Conservation (phyloP, 2,888 invertebrate species). For the Zygothrica quintamaculata region DNA sequence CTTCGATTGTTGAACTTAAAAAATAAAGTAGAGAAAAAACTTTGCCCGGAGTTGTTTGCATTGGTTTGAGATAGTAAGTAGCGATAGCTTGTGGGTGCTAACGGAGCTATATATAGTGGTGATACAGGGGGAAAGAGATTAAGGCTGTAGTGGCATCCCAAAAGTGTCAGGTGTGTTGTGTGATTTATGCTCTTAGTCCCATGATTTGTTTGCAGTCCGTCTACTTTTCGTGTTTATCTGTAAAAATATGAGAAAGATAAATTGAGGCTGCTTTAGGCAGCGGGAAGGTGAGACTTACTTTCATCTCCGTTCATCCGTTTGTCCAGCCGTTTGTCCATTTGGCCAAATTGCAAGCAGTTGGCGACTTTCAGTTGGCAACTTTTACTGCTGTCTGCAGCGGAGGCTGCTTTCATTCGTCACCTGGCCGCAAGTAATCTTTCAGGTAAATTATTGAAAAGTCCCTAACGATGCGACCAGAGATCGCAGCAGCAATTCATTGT, state of each 20-base stretch:
- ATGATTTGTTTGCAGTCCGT: conserved; percentile 84
- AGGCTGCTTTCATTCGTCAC: conserved; percentile 77
- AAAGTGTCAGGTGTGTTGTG: conserved; percentile 83
- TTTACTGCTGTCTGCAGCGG: conserved; percentile 68
- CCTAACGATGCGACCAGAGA: conserved; percentile 48
- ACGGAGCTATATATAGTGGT: neutral
- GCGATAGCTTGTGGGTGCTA: conserved; percentile 1
- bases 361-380: conserved; percentile 74
- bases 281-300: conserved; percentile 15
- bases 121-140: conserved; percentile 7
- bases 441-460: conserved; percentile 66
- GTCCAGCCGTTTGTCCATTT: conserved; percentile 32
- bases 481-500: conserved; percentile 3
- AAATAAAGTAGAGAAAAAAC: conserved; percentile 48
- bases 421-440: conserved; percentile 60
- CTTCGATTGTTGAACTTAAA: conserved; percentile 37
- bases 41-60: conserved; percentile 31
- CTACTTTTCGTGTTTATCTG: conserved; percentile 81
- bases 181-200: conserved; percentile 83
- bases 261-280: conserved; percentile 54
- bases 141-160: conserved; percentile 71
- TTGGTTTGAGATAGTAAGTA: conserved; percentile 30
- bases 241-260: conserved; percentile 81
- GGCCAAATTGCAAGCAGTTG: conserved; percentile 70
- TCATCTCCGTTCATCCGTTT: conserved; percentile 7